These are phyloP conservation scores for Temnothorax curvispinosus DNA, from an alignment of 1,140 invertebrate genomes.

Conservation along the genomic window DNA sequence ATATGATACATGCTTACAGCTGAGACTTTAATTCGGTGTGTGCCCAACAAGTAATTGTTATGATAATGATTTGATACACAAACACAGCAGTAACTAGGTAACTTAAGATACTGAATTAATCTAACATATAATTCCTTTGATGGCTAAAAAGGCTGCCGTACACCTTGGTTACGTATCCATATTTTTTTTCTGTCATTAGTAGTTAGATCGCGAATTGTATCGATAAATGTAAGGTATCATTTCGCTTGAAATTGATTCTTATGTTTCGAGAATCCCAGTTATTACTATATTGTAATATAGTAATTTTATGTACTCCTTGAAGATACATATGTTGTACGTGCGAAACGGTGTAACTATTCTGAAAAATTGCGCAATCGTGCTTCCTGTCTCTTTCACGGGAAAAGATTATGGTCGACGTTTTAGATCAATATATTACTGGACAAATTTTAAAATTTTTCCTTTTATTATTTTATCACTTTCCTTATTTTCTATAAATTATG, in stretches of 20 bases:
- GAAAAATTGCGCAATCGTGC: slow-evolving; percentile 71
- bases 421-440: slow-evolving; percentile 67
- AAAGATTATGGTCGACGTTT: slow-evolving; percentile 53
- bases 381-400: slow-evolving; percentile 67
- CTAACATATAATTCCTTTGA: slow-evolving; percentile 81
- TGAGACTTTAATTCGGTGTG: slow-evolving; percentile 85
- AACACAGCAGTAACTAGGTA: slow-evolving; percentile 84
- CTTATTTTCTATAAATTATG: slow-evolving; percentile 57
- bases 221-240: slow-evolving; percentile 69
- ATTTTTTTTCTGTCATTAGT: slow-evolving; percentile 70
- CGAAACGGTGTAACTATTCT: slow-evolving; percentile 72
- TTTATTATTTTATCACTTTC: slow-evolving; percentile 52
- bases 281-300: slow-evolving; percentile 59
- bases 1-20: slow-evolving; percentile 81
- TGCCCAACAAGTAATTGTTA: slow-evolving; percentile 84
- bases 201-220: slow-evolving; percentile 69
- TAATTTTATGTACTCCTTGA: slow-evolving; percentile 63
- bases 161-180: slow-evolving; percentile 74
- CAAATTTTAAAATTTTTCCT: slow-evolving; percentile 64
- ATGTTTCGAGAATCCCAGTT: slow-evolving; percentile 55
- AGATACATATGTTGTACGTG: slow-evolving; percentile 73
- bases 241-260: slow-evolving; percentile 69
- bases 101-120: slow-evolving; percentile 84
- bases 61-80: slow-evolving; percentile 85
- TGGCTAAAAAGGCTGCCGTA: slow-evolving; percentile 78